Evolutionary conservation across 2,888 invertebrate genomes (phyloP), one percentile per base, ranked within the genome.

Genomic region (Drosophila paramelanica): DNA sequence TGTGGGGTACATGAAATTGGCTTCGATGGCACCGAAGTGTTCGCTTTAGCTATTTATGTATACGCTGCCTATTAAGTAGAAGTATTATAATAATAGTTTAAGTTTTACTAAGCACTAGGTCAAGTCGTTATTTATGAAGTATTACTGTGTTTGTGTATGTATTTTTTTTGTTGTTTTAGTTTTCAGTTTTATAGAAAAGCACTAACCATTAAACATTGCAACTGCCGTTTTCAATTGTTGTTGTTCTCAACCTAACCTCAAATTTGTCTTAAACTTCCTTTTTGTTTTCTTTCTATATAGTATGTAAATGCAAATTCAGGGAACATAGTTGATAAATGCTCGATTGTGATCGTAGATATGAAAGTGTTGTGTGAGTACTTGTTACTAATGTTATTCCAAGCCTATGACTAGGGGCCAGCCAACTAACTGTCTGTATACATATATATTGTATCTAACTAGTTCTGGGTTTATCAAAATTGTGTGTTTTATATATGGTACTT

Each of bases 161-260:
- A 56, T 57, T 53, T 20, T 20, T 20, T 64, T 65, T 59, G 71
- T 57, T 55, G 59, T 53, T 69, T 56, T 13, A 50, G 41, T 71
- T 71, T 67, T 67, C 59, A 13, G 14, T 64, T 69, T 83, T 66
- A 88, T 89, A 88, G 87, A 89, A 85, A 85, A 88, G 89, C 84
- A 89, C 89, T 84, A 84, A 89, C 84, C 89, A 88, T 89, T 89
- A 82, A 89, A 89, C 89, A 89, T 89, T 85, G 84, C 88, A 84
- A 89, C 88, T 85, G 84, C 79, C 86, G 70, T 70, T 68, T 62
- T 36, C 36, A 36, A 72, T 74, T 70, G 53, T 73, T 70, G 51
- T 73, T 31, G 31, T 10, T 68, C 42, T 67, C 46, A 49, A 56
- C 46, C 23, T 50, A 42, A 57, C 23, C 36, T 42, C 51, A 56